Percentiles rank a stretch among this genome's conserved stretches.
Conservation (phyloP, 2,113 vertebrate species). For the Lethenteron camtschaticum region DNA sequence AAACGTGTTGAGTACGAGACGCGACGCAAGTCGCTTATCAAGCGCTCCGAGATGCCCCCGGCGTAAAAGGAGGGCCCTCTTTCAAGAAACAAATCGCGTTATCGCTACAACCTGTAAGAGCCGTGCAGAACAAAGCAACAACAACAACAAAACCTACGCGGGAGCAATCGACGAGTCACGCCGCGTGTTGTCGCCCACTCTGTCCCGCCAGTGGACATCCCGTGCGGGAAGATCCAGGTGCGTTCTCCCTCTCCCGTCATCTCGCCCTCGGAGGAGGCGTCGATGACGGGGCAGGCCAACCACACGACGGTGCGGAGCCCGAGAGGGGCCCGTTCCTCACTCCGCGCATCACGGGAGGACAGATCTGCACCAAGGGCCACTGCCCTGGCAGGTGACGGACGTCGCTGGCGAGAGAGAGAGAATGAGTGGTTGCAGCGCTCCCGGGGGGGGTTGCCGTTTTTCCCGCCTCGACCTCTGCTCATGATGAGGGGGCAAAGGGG, state of each 20-base stretch:
- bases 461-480: not conserved
- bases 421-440: not conserved
- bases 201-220: constrained; percentile 2
- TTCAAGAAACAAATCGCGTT: too few relatives aligned
- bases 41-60: too few relatives aligned
- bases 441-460: not conserved
- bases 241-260: not conserved
- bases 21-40: too few relatives aligned
- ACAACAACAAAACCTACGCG: too few relatives aligned
- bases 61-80: too few relatives aligned
- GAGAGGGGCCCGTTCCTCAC: not conserved
- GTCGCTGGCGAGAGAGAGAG: not conserved
- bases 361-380: not conserved
- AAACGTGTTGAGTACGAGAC: too few relatives aligned
- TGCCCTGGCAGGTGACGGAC: constrained; percentile 1
- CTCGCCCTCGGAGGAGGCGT: too few relatives aligned
- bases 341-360: not conserved
- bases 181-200: not conserved
- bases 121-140: too few relatives aligned
- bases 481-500: not conserved
- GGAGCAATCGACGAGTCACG: too few relatives aligned
- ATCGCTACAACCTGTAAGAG: too few relatives aligned
- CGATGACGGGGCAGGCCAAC: too few relatives aligned
- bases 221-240: constrained; percentile 1
- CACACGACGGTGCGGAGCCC: too few relatives aligned